phyloP scores from a whole-genome alignment of 2,797 vertebrate species.

The Spondyliosoma cantharus region DNA sequence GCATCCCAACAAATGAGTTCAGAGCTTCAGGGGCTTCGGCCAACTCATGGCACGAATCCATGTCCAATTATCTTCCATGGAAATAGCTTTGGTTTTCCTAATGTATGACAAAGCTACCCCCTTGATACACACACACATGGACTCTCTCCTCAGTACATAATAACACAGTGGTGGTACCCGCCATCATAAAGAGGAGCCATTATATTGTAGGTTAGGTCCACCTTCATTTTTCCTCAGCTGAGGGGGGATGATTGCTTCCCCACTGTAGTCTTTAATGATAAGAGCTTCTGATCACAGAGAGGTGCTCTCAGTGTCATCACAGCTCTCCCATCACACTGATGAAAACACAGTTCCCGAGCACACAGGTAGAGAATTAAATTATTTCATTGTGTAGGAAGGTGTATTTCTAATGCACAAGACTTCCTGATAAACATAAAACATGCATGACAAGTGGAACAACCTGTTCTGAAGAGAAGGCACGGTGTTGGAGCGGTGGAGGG shows the following conservation, averaged over 20 bases:
- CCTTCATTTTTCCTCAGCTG: slow-evolving; percentile 50
- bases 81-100: slow-evolving; percentile 66
- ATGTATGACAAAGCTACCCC: slow-evolving; percentile 57
- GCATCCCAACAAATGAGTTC: slow-evolving; percentile 66
- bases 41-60: slow-evolving; percentile 64
- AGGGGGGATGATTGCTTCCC: slow-evolving; percentile 52
- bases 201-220: slow-evolving; percentile 40
- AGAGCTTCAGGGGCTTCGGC: slow-evolving; percentile 63
- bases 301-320: slow-evolving; percentile 44
- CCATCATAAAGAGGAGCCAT: slow-evolving; percentile 50
- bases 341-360: slow-evolving; percentile 7
- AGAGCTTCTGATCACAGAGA: slow-evolving; percentile 53
- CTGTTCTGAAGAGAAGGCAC: not conserved
- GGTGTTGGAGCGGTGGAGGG: too few species aligned
- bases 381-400: not conserved
- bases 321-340: slow-evolving; percentile 15
- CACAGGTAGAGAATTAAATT: not conserved
- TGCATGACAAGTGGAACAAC: not conserved
- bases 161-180: slow-evolving; percentile 37
- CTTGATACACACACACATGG: not conserved
- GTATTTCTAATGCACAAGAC: not conserved
- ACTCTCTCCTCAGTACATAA: slow-evolving; percentile 42
- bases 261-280: slow-evolving; percentile 56
- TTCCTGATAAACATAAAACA: slow-evolving; percentile 4
- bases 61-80: slow-evolving; percentile 74